Evolutionary conservation across 2,888 invertebrate genomes (phyloP), one percentile per base, ranked within the genome.

Genomic region (Dicycla oo): DNA sequence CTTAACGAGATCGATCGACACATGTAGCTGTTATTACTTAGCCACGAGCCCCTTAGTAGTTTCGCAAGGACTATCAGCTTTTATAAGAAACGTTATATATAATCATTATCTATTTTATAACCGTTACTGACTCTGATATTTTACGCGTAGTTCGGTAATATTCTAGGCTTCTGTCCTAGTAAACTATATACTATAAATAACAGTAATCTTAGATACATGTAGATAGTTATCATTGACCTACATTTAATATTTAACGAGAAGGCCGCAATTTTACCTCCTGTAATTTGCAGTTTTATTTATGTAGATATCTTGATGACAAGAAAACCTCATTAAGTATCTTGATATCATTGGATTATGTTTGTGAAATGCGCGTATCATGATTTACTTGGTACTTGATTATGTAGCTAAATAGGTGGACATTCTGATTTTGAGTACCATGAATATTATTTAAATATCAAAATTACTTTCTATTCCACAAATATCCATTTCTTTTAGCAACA

Each of bases 191-290:
- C 11, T 82, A 78, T 67, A 53, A 56, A 61, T 79, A 79, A 47
- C 57, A 54, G 23, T 63, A 71, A 82, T 82, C 82, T 71, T 43
- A 71, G 71, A 81, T 76, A 60, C 20, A 45, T 47, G 54, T 43
- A 56, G 65, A 70, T 82, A 64, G 57, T 15, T 70, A 79, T 79
- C 82, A 53, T 71, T 82, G 82, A 68, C 71, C 63, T 69, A 78
- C 23, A 75, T 78, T 58, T 58, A 51, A 68, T 75, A 69, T 72
- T 75, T 60, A 66, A 62, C 30, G 54, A 65, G 64, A 71, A 61
- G 53, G 54, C 43, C 45, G 71, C 70, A 49, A 43, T 61, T 70
- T 67, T 67, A 40, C 66, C 49, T 60, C n/a, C 11, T 51, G 51
- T 56, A 60, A 64, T 61, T 75, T 80, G 75, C 75, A 51, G 47